These are phyloP conservation scores for Lottia gigantea DNA, from an alignment of 2,888 invertebrate genomes.

Conservation along the genomic window DNA sequence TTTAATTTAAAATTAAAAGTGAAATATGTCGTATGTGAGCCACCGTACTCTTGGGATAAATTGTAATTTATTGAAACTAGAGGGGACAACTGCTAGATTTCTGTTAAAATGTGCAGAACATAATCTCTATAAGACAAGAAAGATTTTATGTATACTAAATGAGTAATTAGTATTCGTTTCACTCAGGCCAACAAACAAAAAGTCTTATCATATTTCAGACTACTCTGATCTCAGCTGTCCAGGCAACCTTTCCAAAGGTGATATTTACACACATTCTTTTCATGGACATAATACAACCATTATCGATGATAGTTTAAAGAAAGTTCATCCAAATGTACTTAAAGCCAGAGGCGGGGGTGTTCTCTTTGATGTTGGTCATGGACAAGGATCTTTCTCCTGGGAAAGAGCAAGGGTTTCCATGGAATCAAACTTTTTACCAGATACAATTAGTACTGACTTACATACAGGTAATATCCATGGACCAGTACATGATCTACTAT, in stretches of 20 bases:
- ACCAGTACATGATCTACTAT: constrained; percentile 56
- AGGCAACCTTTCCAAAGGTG: constrained; percentile 46
- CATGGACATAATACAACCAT: constrained; percentile 45
- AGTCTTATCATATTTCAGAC: background rate
- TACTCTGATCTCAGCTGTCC: constrained; percentile 44
- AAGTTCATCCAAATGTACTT: constrained; percentile 40
- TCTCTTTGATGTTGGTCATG: constrained; percentile 60
- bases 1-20: too few relatives aligned
- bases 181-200: background rate
- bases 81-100: too few relatives aligned
- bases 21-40: too few relatives aligned
- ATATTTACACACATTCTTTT: constrained; percentile 58
- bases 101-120: too few relatives aligned
- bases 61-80: too few relatives aligned
- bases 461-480: constrained; percentile 49
- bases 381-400: constrained; percentile 58
- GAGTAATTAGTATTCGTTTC: too few relatives aligned
- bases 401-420: constrained; percentile 49
- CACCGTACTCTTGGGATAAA: too few relatives aligned
- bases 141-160: too few relatives aligned
- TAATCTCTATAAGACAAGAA: too few relatives aligned
- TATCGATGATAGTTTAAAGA: constrained; percentile 34
- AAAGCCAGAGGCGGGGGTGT: constrained; percentile 55
- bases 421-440: constrained; percentile 51
- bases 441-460: constrained; percentile 55